These are phyloP conservation scores for Orchestia grillus DNA, from an alignment of 1,140 invertebrate species.

Conservation along the genomic window DNA sequence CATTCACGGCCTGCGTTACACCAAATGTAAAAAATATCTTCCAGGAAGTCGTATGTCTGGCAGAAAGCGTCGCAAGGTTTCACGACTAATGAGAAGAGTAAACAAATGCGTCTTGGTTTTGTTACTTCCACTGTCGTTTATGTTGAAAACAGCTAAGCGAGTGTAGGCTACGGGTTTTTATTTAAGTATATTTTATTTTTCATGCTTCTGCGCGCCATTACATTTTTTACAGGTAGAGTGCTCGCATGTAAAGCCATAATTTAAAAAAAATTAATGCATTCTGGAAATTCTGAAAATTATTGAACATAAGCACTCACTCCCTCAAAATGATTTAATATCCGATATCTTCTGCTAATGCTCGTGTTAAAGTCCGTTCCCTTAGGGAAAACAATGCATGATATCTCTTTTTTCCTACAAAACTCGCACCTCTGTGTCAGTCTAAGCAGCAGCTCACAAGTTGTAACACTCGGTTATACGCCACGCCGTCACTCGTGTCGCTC, in stretches of 20 bases:
- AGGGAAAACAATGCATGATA: background rate
- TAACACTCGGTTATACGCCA: background rate
- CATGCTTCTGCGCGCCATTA: background rate
- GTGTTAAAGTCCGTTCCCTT: background rate
- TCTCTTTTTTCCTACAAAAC: background rate
- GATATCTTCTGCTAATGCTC: background rate
- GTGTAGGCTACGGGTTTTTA: background rate
- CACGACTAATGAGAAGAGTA: background rate
- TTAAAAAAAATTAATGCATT: too few relatives aligned
- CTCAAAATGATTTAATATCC: background rate
- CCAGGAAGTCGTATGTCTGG: background rate
- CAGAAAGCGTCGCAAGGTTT: background rate
- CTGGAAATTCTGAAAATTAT: too few relatives aligned
- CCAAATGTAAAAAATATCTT: background rate
- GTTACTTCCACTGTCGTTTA: background rate
- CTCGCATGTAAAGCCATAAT: background rate
- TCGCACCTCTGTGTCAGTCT: background rate
- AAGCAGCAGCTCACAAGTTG: background rate
- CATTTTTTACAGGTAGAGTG: background rate
- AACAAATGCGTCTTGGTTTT: background rate
- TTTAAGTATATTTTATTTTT: background rate
- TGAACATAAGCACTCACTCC: background rate
- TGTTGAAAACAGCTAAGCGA: background rate
- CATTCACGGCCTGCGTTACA: background rate
- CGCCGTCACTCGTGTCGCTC: background rate